Percentiles rank a stretch among this genome's conserved stretches.
phyloP scores from a whole-genome alignment of 2,888 invertebrate species.

The Polymixis lichenea region DNA sequence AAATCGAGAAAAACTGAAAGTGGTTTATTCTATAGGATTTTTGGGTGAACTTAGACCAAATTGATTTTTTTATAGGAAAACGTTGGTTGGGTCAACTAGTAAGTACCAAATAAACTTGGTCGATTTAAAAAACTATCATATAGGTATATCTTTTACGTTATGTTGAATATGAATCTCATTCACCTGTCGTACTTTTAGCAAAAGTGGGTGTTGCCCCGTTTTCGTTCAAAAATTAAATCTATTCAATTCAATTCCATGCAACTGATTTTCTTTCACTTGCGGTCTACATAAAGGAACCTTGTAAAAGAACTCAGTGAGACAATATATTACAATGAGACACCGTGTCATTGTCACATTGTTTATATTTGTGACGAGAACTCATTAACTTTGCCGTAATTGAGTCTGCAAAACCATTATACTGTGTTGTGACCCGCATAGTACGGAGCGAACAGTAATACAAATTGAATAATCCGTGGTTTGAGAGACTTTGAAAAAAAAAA shows the following conservation, averaged over 20 bases:
- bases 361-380: conserved; percentile 65
- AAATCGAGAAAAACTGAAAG: background rate
- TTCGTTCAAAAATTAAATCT: background rate
- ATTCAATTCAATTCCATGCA: conserved; percentile 1
- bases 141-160: background rate
- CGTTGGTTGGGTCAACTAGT: background rate
- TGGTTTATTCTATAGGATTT: background rate
- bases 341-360: conserved; percentile 59
- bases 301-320: conserved; percentile 15
- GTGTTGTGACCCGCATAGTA: conserved; percentile 40
- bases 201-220: background rate
- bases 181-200: background rate
- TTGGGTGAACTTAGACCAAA: background rate
- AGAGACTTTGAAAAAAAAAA: background rate
- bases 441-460: conserved; percentile 28
- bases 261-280: conserved; percentile 16
- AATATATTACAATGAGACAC: conserved; percentile 40
- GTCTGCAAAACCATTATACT: conserved; percentile 46
- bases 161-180: background rate
- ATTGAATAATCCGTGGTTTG: background rate
- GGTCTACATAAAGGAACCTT: conserved; percentile 33
- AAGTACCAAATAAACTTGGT: background rate
- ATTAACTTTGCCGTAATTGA: conserved; percentile 66
- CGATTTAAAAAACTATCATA: too few species aligned
- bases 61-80: background rate